Evolutionary conservation across 2,113 vertebrate species (phyloP).

Genomic region (Arenaria interpres): DNA sequence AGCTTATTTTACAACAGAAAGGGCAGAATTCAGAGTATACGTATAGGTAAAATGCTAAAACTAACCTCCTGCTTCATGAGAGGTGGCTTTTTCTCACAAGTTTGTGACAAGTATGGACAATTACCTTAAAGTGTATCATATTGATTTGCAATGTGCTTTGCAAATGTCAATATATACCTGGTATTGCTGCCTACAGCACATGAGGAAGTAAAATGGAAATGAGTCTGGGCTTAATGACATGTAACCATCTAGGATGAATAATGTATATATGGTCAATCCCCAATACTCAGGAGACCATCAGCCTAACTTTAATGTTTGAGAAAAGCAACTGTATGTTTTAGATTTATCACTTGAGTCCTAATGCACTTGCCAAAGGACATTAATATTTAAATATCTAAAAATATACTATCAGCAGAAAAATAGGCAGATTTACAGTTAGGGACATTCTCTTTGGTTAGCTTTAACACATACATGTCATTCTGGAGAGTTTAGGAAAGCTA

Average conservation of each 20-base stretch:
- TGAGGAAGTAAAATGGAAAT: conserved; percentile 58
- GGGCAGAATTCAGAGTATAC: not conserved
- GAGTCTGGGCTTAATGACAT: conserved; percentile 68
- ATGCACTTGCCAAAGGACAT: conserved; percentile 73
- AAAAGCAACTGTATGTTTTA: conserved; percentile 71
- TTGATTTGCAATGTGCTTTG: conserved; percentile 65
- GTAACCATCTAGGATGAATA: conserved; percentile 71
- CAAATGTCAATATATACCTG: conserved; percentile 51
- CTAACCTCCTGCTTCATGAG: not conserved
- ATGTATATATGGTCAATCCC: conserved; percentile 69
- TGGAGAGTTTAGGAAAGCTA: not conserved
- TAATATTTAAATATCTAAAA: conserved; percentile 77
- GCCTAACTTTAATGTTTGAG: conserved; percentile 72
- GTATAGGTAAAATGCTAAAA: conserved; percentile 11
- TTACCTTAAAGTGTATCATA: conserved; percentile 61
- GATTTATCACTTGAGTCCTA: conserved; percentile 71
- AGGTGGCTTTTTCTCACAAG: conserved; percentile 20
- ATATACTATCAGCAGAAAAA: conserved; percentile 62
- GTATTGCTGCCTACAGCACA: conserved; percentile 29
- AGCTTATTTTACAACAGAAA: not conserved
- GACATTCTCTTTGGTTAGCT: not conserved
- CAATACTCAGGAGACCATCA: conserved; percentile 61
- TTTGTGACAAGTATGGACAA: conserved; percentile 28
- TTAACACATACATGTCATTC: not conserved
- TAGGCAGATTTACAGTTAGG: conserved; percentile 40